Base-by-base conservation (phyloP, 2,888 invertebrate genomes). In the Drosophila merina region DNA sequence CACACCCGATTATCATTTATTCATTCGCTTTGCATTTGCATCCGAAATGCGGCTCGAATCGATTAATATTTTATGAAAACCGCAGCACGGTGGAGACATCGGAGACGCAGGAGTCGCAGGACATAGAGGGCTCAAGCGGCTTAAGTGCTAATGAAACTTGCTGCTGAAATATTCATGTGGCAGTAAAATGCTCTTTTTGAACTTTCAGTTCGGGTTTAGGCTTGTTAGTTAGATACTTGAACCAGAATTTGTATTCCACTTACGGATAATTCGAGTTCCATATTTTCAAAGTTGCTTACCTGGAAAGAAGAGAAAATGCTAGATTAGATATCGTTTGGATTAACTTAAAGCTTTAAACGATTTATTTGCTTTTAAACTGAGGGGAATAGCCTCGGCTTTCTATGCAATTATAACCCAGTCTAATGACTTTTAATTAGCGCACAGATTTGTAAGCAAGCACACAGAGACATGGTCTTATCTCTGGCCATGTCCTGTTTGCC, bases 351-450 rank as follows among this genome's bases (percentile, higher is more conserved):
- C 52, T 31, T 38, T 28, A 48, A 26, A 26, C 8, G 64, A 59
- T 60, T 69, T 54, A 59, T 54, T 10, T 33, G 33, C 4, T 8
- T 6, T 14, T 48, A 47, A 45, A 20, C 20, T 26, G 30, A 36
- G 42, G 42, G 50, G 44, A 4, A 8, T 38, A 38, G 10, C 10
- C 31, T 14, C 9, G 20, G 52, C 63, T 49, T 69, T 64, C 56
- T 76, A 67, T 72, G 75, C 86, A 85, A 79, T 80, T 79, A 82
- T 60, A 62, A 70, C 57, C 57, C 67, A 63, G 72, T 73, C 88
- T 88, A 87, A 84, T 87, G 86, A 80, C 80, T 83, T 87, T 86
- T 84, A 84, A 84, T 84, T 86, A 84, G 80, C 74, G 75, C 78
- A 66, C 55, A 76, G 86, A 84, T 88, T 86, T 80, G 88, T 82